Base-by-base conservation (phyloP, 2,888 invertebrate genomes). In the Tiliacea citrago region DNA sequence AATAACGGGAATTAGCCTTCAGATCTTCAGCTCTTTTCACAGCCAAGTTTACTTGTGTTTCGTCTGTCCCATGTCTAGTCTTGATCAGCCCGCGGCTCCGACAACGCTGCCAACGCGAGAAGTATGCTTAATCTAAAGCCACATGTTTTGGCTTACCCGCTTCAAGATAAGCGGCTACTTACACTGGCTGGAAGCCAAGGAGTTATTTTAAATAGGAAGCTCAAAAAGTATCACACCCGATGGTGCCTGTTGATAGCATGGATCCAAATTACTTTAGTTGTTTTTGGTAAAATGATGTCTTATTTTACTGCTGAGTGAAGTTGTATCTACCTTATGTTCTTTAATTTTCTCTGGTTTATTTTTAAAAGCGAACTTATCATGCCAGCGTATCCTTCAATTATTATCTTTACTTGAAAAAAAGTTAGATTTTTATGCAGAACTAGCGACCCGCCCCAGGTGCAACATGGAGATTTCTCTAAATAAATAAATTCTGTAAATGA, bases 161-260 rank as follows among this genome's bases (percentile, higher is more conserved):
- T 35, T 51, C 29, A 39, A 72, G 61, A 77, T 65, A 60, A 45
- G 58, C 69, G 55, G 62, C 62, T 65, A 61, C 45, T 81, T 81
- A 71, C 45, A 29, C 39, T 82, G 80, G 80, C 80, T 63, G 9
- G 29, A 21, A 24, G 67, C 80, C 83, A 80, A 68, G 8, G n/a
- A 12, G 7, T 47, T 45, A 63, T 61, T 79, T 82, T 35, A 65
- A 68, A 66, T 68, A 29, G n/a, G 55, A 58, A 70, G 13, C 24
- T 53, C 24, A 16, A 45, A 62, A 62, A 69, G 47, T 55, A 57
- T 53, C 10, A 24, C 42, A 69, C 62, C 57, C 13, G 18, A 47
- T 1, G 10, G 3, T 16, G 61, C 49, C 61, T 55, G 55, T 76
- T 71, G 72, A 72, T 71, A 79, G 42, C 53, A 21, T 3, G 7